Conservation (phyloP, 2,888 invertebrate species). For the Tetragnatha montana region DNA sequence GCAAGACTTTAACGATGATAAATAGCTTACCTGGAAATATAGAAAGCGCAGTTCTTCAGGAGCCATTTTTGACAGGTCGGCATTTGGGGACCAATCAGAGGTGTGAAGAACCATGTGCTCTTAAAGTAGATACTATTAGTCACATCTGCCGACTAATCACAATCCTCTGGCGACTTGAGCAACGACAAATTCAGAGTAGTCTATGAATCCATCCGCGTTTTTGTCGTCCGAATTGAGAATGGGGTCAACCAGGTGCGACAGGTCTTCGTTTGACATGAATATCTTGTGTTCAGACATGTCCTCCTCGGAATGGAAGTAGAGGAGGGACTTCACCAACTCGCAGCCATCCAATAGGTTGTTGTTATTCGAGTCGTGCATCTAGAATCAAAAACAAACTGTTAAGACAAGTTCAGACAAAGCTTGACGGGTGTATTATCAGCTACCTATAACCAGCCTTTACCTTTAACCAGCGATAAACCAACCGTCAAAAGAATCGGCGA, state of each 20-base stretch:
- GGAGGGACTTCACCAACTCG: constrained; percentile 41
- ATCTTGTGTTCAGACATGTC: neutral
- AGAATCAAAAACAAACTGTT: constrained; percentile 8
- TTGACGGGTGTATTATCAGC: too few species aligned
- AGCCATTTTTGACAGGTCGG: too few species aligned
- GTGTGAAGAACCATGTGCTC: too few species aligned
- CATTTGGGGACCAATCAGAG: too few species aligned
- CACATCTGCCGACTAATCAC: neutral
- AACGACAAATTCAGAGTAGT: constrained; percentile 41
- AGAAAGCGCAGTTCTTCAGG: too few species aligned
- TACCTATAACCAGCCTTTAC: too few species aligned
- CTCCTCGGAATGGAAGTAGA: constrained; percentile 49
- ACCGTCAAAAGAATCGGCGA: too few species aligned
- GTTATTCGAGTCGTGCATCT: constrained; percentile 46
- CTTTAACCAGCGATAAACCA: too few species aligned
- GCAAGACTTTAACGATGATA: too few species aligned
- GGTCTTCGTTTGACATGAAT: constrained; percentile 12
- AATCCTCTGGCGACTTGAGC: constrained; percentile 44
- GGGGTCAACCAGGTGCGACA: constrained; percentile 46
- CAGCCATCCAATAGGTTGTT: constrained; percentile 51
- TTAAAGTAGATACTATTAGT: too few species aligned
- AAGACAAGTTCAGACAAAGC: too few species aligned
- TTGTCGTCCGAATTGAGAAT: constrained; percentile 25
- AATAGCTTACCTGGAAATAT: too few species aligned
- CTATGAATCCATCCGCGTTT: constrained; percentile 44